Base-by-base conservation (phyloP, 2,113 vertebrate genomes). In the Colius striatus region DNA sequence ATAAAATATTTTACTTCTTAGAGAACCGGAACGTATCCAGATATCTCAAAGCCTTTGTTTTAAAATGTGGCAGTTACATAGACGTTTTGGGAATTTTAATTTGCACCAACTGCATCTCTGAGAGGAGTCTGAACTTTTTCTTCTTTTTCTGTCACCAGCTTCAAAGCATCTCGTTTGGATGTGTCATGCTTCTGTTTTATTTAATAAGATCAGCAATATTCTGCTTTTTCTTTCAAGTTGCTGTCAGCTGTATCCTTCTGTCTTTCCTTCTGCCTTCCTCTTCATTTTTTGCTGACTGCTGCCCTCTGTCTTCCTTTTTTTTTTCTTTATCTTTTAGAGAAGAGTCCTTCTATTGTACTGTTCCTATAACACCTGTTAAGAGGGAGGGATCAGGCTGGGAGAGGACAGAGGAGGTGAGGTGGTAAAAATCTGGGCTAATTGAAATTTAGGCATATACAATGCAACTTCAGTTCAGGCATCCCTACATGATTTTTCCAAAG, bases 311-410 rank as follows among this genome's bases (percentile, higher is more conserved):
- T 96, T 97, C 92, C 87, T 94, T 94, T 97, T 95, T 91, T 91
- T 95, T 96, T 97, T 93, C 94, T 85, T 97, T 95, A 94, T 95
- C 96, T 97, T 98, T 96, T 98, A 98, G 98, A 98, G 98, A 98
- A 97, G 98, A 98, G 97, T 98, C 98, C 98, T 99, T 99, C 98
- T 99, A 98, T 98, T 98, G 98, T 98, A 98, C 98, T 96, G 97
- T 99, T 98, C 98, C 98, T 97, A 99, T 99, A 98, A 99, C 98
- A 98, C 98, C 98, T 97, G 98, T 98, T 98, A 99, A 98, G 97
- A 98, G 98, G 98, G 98, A 98, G 97, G 97, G 98, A 98, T 98
- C 98, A 97, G 97, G 97, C 97, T 98, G 98, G 98, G 98, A 99
- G 97, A 98, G 97, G 97, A 96, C 97, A 97, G 98, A 98, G 98